Evolutionary conservation across 2,888 invertebrate genomes (phyloP), one percentile per base, ranked within the genome.

Genomic region (Asteroscopus sphinx): DNA sequence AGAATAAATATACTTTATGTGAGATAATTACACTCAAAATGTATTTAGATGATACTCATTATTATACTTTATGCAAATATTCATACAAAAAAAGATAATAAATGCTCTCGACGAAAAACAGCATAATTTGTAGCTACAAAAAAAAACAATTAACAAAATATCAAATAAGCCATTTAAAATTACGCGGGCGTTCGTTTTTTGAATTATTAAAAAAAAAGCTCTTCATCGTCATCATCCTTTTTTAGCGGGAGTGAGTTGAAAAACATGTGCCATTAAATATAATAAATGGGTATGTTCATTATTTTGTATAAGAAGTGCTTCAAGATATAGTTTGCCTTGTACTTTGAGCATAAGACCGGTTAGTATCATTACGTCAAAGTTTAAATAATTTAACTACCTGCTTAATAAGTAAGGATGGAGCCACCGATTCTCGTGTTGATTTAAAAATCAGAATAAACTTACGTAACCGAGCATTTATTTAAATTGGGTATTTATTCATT

Each of bases 261-360:
- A 58, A 44, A 42, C 39, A 16, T 16, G 47, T 17, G 21, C 40
- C 48, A 65, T 48, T 67, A 48, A 53, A 44, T 53, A 59, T 49
- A 37, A 58, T 44, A 45, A 49, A 39, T 28, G 37, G 21, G 16
- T 41, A 30, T 47, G 16, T n/a, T 35, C 30, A 35, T 58, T 12
- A 16, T 39, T 28, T 33, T 39, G 12, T 56, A 26, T 17, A 51
- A 41, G 7, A 56, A 45, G 8, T 32, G 17, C 28, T 48, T 56
- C 1, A 25, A 39, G 45, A 37, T 60, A 39, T 49, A 51, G 15
- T 28, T 61, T 51, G 12, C 44, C 70, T 60, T 56, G 56, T 65
- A 61, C 70, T 54, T 65, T 65, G 49, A 42, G 13, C 66, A 35
- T n/a, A 21, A 35, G 47, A 74, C 71, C 42, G 66, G 68, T 62